Percentiles rank a stretch among this genome's conserved stretches.
Conservation (phyloP, 2,888 invertebrate species). For the Megalurothrips usitatus region DNA sequence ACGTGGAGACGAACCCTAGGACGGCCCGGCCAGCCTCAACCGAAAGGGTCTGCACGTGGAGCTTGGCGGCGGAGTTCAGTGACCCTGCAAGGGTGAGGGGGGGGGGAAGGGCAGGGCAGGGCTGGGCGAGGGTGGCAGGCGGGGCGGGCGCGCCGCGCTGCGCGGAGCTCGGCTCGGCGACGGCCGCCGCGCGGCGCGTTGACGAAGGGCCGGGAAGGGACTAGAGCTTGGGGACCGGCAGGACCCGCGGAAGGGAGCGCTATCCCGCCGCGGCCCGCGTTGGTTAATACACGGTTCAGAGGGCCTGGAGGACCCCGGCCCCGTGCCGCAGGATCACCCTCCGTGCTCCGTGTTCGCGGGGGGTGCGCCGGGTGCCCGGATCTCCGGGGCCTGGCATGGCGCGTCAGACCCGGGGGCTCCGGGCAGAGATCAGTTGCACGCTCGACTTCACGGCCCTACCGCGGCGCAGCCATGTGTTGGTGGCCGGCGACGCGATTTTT, state of each 20-base stretch:
- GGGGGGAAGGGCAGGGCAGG: too few species aligned
- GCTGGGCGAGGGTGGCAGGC: not conserved
- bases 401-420: too few species aligned
- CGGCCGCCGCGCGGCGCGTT: not conserved
- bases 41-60: conserved; percentile 18
- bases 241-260: not conserved
- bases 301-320: not conserved
- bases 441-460: too few species aligned
- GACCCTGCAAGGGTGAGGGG: not conserved
- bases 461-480: too few species aligned
- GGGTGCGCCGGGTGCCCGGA: too few species aligned
- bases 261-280: not conserved
- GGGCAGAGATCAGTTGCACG: too few species aligned
- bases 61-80: conserved; percentile 7
- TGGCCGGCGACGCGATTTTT: too few species aligned
- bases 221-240: not conserved
- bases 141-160: not conserved
- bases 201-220: conserved; percentile 8
- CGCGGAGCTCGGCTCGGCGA: not conserved
- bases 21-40: not conserved
- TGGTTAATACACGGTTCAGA: not conserved
- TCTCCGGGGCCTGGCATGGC: too few species aligned
- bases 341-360: too few species aligned
- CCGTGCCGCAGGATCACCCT: not conserved
- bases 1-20: conserved; percentile 8